Percentiles rank a stretch among this genome's conserved stretches.
Conservation (phyloP, 2,113 vertebrate genomes). For the Tachysurus fulvidraco region DNA sequence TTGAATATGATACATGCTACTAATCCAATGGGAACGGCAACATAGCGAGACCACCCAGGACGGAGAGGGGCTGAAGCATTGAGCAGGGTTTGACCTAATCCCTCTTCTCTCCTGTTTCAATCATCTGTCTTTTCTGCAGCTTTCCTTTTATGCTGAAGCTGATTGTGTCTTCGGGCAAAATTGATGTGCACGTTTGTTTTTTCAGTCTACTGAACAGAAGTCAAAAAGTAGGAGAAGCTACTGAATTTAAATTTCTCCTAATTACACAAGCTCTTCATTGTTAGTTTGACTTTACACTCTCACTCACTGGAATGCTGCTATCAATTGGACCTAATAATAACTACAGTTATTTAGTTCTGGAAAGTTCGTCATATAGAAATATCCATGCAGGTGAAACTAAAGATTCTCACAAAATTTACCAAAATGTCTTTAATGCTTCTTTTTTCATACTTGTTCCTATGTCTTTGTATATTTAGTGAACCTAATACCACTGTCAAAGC, state of each 20-base stretch:
- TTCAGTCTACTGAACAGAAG: background rate
- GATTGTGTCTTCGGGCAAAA: constrained; percentile 32
- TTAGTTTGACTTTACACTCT: constrained; percentile 12
- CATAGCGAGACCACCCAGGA: constrained; percentile 58
- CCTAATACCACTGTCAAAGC: no score
- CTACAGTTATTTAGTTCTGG: background rate
- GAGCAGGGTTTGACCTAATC: constrained; percentile 37
- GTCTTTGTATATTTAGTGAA: no score
- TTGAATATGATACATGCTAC: constrained; percentile 33
- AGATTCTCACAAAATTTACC: background rate
- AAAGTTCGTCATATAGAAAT: background rate
- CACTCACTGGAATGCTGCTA: background rate
- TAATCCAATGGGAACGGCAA: constrained; percentile 42
- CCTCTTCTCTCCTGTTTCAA: constrained; percentile 11
- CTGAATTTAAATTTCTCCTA: constrained; percentile 13
- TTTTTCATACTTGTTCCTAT: background rate
- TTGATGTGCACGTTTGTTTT: constrained; percentile 6
- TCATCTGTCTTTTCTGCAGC: constrained; percentile 15
- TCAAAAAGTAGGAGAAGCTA: background rate
- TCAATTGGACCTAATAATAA: background rate
- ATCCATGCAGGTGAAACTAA: background rate
- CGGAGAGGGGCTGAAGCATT: constrained; percentile 8
- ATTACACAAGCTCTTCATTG: constrained; percentile 2
- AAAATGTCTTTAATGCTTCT: background rate
- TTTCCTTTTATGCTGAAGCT: constrained; percentile 37